Percentiles rank a stretch among this genome's conserved stretches.
Conservation (phyloP, 2,797 vertebrate species). For the Zenarchopterus dispar region DNA sequence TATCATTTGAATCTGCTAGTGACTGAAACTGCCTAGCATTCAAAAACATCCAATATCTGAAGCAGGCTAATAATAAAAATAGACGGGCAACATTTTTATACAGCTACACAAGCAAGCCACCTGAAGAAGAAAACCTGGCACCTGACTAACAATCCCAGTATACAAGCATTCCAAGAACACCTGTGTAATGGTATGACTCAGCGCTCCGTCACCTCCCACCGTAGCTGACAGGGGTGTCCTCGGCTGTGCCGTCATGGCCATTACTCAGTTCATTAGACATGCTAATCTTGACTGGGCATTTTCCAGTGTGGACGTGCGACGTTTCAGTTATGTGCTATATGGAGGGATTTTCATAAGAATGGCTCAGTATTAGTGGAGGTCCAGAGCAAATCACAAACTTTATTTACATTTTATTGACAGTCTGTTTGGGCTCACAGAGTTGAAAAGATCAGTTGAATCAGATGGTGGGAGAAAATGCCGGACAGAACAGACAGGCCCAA, state of each 20-base stretch:
- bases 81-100: background rate
- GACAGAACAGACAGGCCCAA: too few relatives aligned
- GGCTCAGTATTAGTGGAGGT: too few relatives aligned
- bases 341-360: conserved; percentile 3
- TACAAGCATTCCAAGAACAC: background rate
- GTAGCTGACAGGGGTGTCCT: conserved; percentile 15
- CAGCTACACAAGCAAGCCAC: background rate
- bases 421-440: too few relatives aligned
- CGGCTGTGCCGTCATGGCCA: background rate
- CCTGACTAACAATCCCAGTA: background rate
- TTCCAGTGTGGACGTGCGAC: conserved; percentile 5
- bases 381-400: background rate
- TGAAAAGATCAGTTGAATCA: too few relatives aligned
- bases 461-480: too few relatives aligned
- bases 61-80: background rate
- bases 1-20: too few relatives aligned
- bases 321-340: conserved; percentile 5
- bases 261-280: background rate
- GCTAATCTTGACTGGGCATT: conserved; percentile 19
- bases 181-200: conserved; percentile 23
- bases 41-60: too few relatives aligned
- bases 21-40: too few relatives aligned
- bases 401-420: too few relatives aligned
- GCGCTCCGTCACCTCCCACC: conserved; percentile 4
- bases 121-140: background rate